phyloP scores from a whole-genome alignment of 2,113 vertebrate genomes.

The Cyanistes caeruleus region DNA sequence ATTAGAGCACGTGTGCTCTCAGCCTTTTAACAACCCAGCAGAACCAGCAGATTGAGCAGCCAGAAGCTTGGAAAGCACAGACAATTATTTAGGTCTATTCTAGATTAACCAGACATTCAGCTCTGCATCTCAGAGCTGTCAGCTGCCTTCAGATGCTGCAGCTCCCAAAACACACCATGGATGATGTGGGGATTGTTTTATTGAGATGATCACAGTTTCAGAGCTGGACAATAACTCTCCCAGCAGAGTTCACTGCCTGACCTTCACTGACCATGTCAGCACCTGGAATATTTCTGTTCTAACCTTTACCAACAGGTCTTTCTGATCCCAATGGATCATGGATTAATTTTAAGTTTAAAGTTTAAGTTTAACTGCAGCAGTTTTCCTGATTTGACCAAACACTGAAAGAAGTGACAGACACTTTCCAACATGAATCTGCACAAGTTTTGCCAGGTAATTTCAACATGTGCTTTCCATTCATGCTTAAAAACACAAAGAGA shows the following conservation, averaged over 20 bases:
- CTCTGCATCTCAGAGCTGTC: background rate
- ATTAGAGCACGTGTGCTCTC: constrained; percentile 7
- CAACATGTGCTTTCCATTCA: background rate
- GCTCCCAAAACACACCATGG: background rate
- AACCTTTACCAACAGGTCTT: background rate
- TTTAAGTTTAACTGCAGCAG: too few relatives aligned
- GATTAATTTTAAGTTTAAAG: background rate
- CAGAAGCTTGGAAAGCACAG: background rate
- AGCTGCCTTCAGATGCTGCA: background rate
- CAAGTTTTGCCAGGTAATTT: background rate
- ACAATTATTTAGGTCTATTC: background rate
- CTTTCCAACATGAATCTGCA: background rate
- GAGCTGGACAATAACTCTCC: background rate
- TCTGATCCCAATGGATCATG: background rate
- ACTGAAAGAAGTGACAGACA: background rate
- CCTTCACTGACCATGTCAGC: background rate
- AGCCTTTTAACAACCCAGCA: background rate
- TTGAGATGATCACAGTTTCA: background rate
- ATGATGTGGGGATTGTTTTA: background rate
- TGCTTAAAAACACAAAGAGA: background rate
- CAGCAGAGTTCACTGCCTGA: background rate
- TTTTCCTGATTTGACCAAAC: background rate
- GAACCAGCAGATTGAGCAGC: background rate
- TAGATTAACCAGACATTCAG: background rate
- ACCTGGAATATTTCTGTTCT: background rate